Base-by-base conservation (phyloP, 2,797 vertebrate genomes). In the Enteromius viviparus region DNA sequence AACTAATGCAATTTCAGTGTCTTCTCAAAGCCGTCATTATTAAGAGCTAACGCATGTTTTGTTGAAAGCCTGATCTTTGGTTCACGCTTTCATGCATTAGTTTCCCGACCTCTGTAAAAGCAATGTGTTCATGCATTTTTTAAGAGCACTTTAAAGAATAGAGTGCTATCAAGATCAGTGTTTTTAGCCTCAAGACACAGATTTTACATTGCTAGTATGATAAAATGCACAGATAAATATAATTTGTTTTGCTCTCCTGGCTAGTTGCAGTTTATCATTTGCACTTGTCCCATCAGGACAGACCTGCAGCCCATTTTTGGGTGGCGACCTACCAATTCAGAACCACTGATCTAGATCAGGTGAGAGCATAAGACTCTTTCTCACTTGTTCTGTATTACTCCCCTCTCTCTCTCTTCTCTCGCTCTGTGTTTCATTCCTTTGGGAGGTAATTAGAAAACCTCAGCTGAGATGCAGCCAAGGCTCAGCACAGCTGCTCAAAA, bases 371-470 rank as follows among this genome's bases (percentile, higher is more conserved):
- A 53, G 6, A 68, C 81, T 87, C 9, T 88, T 62, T 80, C 62
- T 81, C 32, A 55, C 29, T 62, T 26, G 69, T 75, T 82, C 87
- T 77, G 80, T 86, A 76, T 10, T 72, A 23, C 19, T 72, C 15
- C 60, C 72, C 78, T 70, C 71, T 80, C 72, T 84, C 78, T 84
- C 32, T 66, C 89, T 88, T 85, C 84, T 83, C 84, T 84, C 83
- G 65, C 6, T 90, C 76, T 90, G 86, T 85, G 75, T 53, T 34
- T 62, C 37, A 82, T 87, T 94, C 94, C 95, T 93, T 89, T 89
- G 94, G 94, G 95, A 95, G 91, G 92, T 93, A 95, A 95, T 95
- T 95, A 95, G 91, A 90, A 93, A 93, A 93, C 89, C 87, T 92
- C 91, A 91, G 90, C 91, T 90, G 91, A 93, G 89, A 92, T 89